Percentiles rank a stretch among this genome's conserved stretches.
phyloP scores from a whole-genome alignment of 2,888 invertebrate genomes.

The Empis livida region DNA sequence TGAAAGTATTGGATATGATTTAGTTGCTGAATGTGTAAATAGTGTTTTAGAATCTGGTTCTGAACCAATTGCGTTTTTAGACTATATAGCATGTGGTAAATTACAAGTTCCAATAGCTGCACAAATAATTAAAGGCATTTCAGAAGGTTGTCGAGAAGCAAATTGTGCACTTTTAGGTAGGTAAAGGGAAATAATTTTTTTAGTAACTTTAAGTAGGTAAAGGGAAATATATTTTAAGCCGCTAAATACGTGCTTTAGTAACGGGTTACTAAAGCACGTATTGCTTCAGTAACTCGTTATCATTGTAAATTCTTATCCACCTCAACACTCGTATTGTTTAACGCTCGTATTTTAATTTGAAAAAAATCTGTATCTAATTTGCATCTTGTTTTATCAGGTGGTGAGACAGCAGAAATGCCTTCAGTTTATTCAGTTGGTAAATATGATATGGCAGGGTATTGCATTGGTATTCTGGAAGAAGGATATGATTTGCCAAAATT shows the following conservation, averaged over 20 bases:
- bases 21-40: slow-evolving; percentile 98
- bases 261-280: too few relatives aligned
- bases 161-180: slow-evolving; percentile 81
- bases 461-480: slow-evolving; percentile 84
- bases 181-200: slow-evolving; percentile 14
- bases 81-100: slow-evolving; percentile 89
- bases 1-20: slow-evolving; percentile 79
- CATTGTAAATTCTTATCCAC: too few relatives aligned
- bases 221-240: too few relatives aligned
- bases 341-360: too few relatives aligned
- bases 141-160: slow-evolving; percentile 73
- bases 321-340: too few relatives aligned
- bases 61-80: slow-evolving; percentile 89
- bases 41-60: slow-evolving; percentile 92
- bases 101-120: slow-evolving; percentile 65
- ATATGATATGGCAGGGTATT: slow-evolving; percentile 93
- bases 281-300: too few relatives aligned
- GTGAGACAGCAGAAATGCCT: slow-evolving; percentile 98
- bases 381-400: slow-evolving; percentile 44
- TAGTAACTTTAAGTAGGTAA: too few relatives aligned
- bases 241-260: too few relatives aligned
- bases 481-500: slow-evolving; percentile 52
- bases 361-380: too few relatives aligned
- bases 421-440: slow-evolving; percentile 77
- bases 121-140: slow-evolving; percentile 72